Conservation (phyloP, 2,888 invertebrate genomes). For the Cantharis rufa region DNA sequence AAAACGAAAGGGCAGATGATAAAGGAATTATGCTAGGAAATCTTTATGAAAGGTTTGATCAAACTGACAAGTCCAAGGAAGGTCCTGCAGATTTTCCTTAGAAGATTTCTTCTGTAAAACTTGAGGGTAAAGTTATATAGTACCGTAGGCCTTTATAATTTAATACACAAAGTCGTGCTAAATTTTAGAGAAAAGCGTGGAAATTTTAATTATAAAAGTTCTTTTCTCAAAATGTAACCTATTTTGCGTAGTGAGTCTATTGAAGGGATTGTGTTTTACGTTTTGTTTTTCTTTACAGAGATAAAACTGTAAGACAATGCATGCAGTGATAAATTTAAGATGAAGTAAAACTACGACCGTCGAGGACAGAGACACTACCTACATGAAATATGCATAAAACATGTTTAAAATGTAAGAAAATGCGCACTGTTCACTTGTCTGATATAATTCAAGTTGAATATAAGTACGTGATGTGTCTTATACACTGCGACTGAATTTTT, state of each 20-base stretch:
- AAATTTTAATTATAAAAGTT: neutral
- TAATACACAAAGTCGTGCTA: neutral
- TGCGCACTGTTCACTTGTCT: conserved; percentile 17
- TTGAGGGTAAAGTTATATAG: neutral
- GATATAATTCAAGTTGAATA: conserved; percentile 18
- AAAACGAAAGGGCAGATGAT: neutral
- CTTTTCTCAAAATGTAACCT: neutral
- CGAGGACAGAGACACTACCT: conserved; percentile 17
- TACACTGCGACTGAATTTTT: conserved; percentile 11
- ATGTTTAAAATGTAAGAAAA: conserved; percentile 25
- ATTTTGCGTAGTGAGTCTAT: neutral
- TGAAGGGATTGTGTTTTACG: neutral
- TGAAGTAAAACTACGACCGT: conserved; percentile 14
- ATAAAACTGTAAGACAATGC: neutral
- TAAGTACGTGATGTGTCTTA: conserved; percentile 21
- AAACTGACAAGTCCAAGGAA: neutral
- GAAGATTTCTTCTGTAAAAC: neutral
- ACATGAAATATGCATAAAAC: conserved; percentile 21
- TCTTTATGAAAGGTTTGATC: neutral
- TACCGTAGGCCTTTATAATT: neutral
- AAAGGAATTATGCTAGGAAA: neutral
- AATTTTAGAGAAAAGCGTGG: neutral
- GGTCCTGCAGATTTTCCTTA: neutral
- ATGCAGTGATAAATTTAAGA: conserved; percentile 14
- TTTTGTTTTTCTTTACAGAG: neutral